phyloP scores from a whole-genome alignment of 2,797 vertebrate species.

The Sebastiscus albofasciatus region DNA sequence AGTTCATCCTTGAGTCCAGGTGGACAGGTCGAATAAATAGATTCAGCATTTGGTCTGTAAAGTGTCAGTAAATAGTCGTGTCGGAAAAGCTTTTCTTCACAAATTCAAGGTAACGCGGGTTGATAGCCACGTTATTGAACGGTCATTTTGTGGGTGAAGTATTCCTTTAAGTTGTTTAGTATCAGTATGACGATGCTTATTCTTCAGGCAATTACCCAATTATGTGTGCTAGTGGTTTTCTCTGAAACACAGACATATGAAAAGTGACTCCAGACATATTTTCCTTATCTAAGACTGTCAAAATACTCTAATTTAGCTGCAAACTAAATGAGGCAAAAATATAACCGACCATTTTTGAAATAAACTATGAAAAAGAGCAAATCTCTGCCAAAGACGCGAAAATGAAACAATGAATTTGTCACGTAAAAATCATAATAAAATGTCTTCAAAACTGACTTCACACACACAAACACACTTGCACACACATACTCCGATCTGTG shows the following conservation, averaged over 20 bases:
- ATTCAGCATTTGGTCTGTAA: too few species aligned
- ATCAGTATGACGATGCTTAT: neutral
- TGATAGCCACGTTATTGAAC: neutral
- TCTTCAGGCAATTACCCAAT: neutral
- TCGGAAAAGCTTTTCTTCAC: too few species aligned
- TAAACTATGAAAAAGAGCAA: neutral
- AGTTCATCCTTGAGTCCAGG: too few species aligned
- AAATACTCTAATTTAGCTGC: neutral
- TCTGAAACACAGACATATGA: neutral
- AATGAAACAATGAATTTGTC: neutral
- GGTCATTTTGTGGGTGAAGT: neutral
- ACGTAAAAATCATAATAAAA: neutral
- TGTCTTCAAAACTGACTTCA: neutral
- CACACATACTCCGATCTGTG: neutral
- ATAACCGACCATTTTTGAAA: neutral
- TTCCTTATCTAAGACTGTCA: neutral
- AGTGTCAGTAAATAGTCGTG: too few species aligned
- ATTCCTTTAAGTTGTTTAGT: neutral
- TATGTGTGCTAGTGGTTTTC: neutral
- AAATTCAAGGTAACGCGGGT: too few species aligned
- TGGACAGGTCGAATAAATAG: too few species aligned
- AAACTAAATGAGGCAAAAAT: neutral
- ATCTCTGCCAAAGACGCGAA: neutral
- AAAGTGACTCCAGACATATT: neutral
- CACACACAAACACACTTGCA: neutral